A percentile compares a stretch with the other conserved stretches of the same genome.
Conservation (phyloP, 2,113 vertebrate genomes). For the Ariopsis seemanni region DNA sequence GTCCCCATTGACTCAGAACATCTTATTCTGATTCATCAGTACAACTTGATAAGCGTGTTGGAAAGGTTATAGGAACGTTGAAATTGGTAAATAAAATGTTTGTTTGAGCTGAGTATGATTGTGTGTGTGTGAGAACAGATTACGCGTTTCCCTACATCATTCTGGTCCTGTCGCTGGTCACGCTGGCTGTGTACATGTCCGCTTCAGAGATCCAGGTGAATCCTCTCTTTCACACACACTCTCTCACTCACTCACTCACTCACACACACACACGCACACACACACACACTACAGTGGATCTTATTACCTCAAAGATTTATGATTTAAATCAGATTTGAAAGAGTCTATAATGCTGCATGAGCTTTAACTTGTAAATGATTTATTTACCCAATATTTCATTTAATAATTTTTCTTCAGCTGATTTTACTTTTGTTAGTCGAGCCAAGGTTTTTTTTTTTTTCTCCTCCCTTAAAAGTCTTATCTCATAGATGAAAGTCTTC, state of each 20-base stretch:
- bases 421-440: neutral
- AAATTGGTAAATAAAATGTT: no score
- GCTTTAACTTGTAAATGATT: neutral
- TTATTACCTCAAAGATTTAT: neutral
- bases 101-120: neutral
- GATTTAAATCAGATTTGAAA: neutral
- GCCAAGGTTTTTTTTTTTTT: no score
- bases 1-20: neutral
- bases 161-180: constrained; percentile 91
- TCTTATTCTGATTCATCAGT: neutral
- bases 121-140: constrained; percentile 71
- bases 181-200: constrained; percentile 95
- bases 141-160: constrained; percentile 97
- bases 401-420: neutral
- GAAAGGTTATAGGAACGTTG: no score
- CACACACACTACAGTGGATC: neutral
- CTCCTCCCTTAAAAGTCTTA: no score
- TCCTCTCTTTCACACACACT: neutral
- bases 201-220: constrained; percentile 96
- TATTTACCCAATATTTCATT: neutral
- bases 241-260: neutral
- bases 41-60: neutral
- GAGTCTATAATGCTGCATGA: neutral
- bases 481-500: no score
- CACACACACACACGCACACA: neutral